Base-by-base conservation (phyloP, 2,888 invertebrate species). In the Hypercompe scribonia region DNA sequence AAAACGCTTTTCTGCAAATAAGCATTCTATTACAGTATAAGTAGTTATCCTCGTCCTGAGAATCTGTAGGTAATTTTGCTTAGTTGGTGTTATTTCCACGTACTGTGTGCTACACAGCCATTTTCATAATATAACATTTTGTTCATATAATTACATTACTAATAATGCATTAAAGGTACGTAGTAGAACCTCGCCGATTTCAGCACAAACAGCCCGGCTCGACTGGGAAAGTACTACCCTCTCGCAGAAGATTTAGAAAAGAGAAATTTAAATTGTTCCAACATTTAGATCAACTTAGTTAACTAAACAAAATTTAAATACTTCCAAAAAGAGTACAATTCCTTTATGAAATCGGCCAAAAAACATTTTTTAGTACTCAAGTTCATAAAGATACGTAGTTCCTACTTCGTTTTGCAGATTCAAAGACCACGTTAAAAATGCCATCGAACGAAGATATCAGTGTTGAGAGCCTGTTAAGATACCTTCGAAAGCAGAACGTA, bases 391-490 rank as follows among this genome's bases (percentile, higher is more conserved):
- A 39, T 65, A 46, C 31, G 11, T 21, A 24, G 61, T 31, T 31
- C 31, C 2, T 8, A 46, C 31, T 68, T 69, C 39, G 31, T 39
- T 31, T 88, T 88, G 31, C 92, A 93, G 93, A 86, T 75, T 91
- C 90, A 34, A 87, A 86, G 61, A 79, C 84, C 0, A 90, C 89
- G 2, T 71, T 92, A 69, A 91, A 86, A 84, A 81, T 88, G 66
- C 86, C 88, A 31, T 87, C 83, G 65, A 88, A 86, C 61, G 90
- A 91, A 70, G 91, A 93, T 50, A 87, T 94, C 24, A 94, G 90
- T 67, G 90, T 94, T 15, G 92, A 93, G 64, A 90, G 86, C 46
- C 79, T 95, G 1, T 82, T 94, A n/a, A 89, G 89, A 24, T 90
- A 87, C 72, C 80, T 94, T 34, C 88, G 91, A 2, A 85, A 87